Percentiles rank a stretch among this genome's conserved stretches.
These are phyloP conservation scores for Eidolon dupreanum DNA, from an alignment of 2,797 vertebrate species.

Conservation along the genomic window DNA sequence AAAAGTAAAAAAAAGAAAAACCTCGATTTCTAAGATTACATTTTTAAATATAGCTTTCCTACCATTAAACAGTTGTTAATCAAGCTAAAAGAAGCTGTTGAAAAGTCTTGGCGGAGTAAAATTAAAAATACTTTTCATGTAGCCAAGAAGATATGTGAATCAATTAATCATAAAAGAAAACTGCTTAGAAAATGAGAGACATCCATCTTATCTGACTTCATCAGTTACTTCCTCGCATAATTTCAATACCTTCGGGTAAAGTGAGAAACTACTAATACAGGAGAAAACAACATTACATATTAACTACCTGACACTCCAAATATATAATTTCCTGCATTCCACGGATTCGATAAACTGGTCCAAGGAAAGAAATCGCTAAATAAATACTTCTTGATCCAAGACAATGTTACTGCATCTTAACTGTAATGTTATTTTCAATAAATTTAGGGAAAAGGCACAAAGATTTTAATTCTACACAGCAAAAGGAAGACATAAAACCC, in stretches of 20 bases:
- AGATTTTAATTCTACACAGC: neutral
- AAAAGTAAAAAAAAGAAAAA: neutral
- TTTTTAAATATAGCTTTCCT: neutral
- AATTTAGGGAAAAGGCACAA: neutral
- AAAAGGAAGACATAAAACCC: neutral
- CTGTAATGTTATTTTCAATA: neutral
- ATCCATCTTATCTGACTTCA: neutral
- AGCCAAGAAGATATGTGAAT: neutral
- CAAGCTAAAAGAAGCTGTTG: neutral
- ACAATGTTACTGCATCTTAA: neutral
- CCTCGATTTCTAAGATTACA: neutral
- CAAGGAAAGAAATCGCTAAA: neutral
- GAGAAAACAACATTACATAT: neutral
- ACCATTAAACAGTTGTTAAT: neutral
- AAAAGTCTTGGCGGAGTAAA: neutral
- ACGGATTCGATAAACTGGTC: neutral
- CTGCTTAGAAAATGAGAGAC: neutral
- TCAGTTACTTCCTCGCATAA: neutral
- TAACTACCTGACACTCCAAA: neutral
- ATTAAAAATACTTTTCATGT: conserved; percentile 34
- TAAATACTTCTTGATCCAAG: neutral
- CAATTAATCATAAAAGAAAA: conserved; percentile 14
- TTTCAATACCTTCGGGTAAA: neutral
- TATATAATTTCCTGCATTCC: neutral
- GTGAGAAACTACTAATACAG: neutral